Percentiles rank a stretch among this genome's conserved stretches.
phyloP scores from a whole-genome alignment of 2,797 vertebrate genomes.

The Sebastes paucispinis region DNA sequence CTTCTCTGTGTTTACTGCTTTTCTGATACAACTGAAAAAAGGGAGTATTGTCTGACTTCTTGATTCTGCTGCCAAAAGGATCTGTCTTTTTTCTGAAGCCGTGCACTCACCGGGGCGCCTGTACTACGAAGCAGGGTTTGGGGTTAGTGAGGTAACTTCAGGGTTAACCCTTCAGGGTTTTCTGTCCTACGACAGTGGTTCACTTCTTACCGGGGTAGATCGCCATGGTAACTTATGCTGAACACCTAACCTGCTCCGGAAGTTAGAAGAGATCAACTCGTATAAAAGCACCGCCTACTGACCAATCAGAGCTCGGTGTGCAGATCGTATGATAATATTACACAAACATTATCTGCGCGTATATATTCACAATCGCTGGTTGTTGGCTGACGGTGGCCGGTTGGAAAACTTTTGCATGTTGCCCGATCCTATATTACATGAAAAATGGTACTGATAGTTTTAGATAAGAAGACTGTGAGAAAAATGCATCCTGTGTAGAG shows the following conservation, averaged over 20 bases:
- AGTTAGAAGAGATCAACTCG: no score
- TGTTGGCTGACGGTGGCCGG: neutral
- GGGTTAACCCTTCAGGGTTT: no score
- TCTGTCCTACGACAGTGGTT: no score
- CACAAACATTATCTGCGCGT: no score
- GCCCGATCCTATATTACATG: neutral
- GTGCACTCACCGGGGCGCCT: neutral
- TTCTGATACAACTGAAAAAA: neutral
- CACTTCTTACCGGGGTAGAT: no score
- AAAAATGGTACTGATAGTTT: neutral
- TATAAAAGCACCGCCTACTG: no score
- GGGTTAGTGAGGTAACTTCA: no score
- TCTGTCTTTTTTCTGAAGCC: neutral
- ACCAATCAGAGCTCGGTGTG: no score
- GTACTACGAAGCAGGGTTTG: no score
- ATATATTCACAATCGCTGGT: neutral
- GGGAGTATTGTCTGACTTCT: neutral
- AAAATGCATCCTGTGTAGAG: neutral
- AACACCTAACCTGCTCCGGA: no score
- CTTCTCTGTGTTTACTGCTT: slow-evolving; percentile 4
- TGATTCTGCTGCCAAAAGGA: neutral
- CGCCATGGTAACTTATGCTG: no score
- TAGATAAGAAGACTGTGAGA: neutral
- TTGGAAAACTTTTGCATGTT: neutral
- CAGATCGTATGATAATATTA: no score